phyloP scores from a whole-genome alignment of 2,113 vertebrate species.

The Mesitornis unicolor region DNA sequence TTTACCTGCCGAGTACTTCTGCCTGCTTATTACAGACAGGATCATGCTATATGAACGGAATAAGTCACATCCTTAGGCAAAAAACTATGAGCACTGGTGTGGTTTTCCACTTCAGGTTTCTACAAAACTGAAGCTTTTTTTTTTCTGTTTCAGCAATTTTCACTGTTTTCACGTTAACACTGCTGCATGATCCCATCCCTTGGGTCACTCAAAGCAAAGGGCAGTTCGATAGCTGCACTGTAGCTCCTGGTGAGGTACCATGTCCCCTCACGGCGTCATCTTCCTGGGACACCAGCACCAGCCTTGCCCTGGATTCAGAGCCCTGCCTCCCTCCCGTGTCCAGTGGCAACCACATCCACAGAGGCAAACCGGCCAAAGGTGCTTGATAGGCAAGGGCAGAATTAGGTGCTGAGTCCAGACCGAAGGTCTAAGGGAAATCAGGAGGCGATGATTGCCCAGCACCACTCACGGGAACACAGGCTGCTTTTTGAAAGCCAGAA shows the following conservation, averaged over 20 bases:
- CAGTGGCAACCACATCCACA: neutral
- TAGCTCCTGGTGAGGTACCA: rapidly evolving
- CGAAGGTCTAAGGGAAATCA: neutral
- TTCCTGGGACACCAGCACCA: neutral
- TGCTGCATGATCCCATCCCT: neutral
- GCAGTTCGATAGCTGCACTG: neutral
- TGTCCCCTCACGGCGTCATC: neutral
- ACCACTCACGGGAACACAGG: rapidly evolving
- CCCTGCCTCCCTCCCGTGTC: neutral
- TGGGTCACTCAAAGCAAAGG: neutral
- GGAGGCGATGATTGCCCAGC: neutral
- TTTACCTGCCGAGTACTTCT: conserved; percentile 27
- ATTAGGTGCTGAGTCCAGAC: neutral
- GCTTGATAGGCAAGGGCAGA: neutral
- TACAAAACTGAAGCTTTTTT: neutral
- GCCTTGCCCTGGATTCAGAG: neutral
- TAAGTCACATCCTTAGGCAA: neutral
- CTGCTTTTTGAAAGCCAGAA: neutral
- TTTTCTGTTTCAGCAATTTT: neutral
- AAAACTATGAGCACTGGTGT: neutral
- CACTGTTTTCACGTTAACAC: neutral
- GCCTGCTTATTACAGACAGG: conserved; percentile 18
- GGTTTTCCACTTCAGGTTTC: neutral
- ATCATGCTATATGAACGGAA: neutral
- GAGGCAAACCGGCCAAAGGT: neutral